phyloP scores from a whole-genome alignment of 2,888 invertebrate species.

The Diplazon laetatorius region DNA sequence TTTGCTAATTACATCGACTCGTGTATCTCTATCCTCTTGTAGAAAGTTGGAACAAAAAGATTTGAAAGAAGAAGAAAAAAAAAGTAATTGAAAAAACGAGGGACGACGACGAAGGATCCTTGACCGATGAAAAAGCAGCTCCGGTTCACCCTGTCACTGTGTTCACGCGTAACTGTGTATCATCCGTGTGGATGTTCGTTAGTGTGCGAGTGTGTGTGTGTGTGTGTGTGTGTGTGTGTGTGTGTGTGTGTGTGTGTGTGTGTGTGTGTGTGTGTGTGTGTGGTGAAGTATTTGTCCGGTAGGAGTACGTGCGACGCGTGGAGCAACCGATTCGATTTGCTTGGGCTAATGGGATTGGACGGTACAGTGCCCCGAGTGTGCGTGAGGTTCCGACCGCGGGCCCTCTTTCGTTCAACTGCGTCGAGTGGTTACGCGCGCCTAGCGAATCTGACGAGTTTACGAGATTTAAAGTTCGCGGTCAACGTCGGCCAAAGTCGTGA shows the following conservation, averaged over 20 bases:
- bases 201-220: no score
- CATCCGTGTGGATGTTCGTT: no score
- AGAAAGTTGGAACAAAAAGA: slow-evolving; percentile 27
- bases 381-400: no score
- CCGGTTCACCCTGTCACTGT: no score
- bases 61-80: no score
- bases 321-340: slow-evolving; percentile 48
- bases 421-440: slow-evolving; percentile 27
- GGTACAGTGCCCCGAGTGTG: slow-evolving; percentile 53
- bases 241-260: no score
- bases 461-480: slow-evolving; percentile 49
- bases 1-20: slow-evolving; percentile 75
- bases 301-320: slow-evolving; percentile 44
- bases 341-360: slow-evolving; percentile 63
- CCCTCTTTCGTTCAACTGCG: background rate
- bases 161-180: no score
- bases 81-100: no score
- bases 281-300: slow-evolving; percentile 26
- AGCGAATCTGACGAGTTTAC: slow-evolving; percentile 59
- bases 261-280: background rate
- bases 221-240: no score
- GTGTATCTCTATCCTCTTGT: slow-evolving; percentile 64
- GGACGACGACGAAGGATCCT: slow-evolving; percentile 23
- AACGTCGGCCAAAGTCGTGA: slow-evolving; percentile 30
- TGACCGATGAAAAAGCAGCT: no score